phyloP scores from a whole-genome alignment of 2,113 vertebrate species.

The Thamnophis sirtalis region DNA sequence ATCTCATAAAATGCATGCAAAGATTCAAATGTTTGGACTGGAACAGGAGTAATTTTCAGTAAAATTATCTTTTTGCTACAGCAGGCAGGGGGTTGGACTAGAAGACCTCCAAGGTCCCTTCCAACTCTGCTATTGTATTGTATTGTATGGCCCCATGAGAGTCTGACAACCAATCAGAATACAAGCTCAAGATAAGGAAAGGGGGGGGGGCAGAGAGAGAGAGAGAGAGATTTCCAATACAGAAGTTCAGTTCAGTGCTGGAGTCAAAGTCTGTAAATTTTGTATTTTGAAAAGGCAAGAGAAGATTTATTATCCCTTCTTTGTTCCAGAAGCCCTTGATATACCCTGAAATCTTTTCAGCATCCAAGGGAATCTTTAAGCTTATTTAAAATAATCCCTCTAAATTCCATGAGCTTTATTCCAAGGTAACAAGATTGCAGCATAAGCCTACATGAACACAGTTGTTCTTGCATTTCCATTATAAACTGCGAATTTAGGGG shows the following conservation, averaged over 20 bases:
- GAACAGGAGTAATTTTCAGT: neutral
- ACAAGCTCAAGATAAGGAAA: too few species aligned
- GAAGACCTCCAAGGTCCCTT: too few species aligned
- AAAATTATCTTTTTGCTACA: neutral
- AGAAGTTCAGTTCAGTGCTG: neutral
- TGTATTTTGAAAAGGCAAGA: neutral
- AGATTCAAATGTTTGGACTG: neutral
- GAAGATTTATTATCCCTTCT: neutral
- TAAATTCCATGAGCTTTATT: neutral
- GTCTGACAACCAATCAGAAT: too few species aligned
- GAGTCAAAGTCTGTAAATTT: neutral
- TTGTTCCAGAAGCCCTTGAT: neutral
- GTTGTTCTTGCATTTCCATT: neutral
- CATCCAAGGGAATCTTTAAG: neutral
- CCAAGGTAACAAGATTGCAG: neutral
- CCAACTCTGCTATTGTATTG: too few species aligned
- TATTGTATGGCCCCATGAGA: too few species aligned
- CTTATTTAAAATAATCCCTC: neutral
- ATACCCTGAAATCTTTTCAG: neutral
- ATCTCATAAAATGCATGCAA: neutral
- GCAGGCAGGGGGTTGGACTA: too few species aligned
- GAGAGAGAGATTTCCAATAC: neutral
- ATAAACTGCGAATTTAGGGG: neutral
- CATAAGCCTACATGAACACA: neutral
- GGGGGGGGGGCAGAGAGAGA: accelerated